A percentile compares a stretch with the other conserved stretches of the same genome.
phyloP scores from a whole-genome alignment of 2,797 vertebrate genomes.

The Tragopan temminckii region DNA sequence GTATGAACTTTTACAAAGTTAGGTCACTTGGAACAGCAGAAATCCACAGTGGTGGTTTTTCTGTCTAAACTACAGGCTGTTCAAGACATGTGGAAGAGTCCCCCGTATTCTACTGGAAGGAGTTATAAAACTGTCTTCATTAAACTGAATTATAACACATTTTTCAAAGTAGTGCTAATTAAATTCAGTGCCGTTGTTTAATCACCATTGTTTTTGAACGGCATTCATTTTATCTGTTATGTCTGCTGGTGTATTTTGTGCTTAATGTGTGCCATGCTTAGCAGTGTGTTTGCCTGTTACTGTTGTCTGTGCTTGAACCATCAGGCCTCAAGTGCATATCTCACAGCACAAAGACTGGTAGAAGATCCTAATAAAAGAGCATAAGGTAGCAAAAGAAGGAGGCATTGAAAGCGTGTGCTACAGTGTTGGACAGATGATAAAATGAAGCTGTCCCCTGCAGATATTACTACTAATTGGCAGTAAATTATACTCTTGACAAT shows the following conservation, averaged over 20 bases:
- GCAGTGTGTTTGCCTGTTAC: not conserved
- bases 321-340: not conserved
- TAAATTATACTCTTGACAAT: not conserved
- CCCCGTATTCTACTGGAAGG: not conserved
- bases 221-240: slow-evolving; percentile 13
- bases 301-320: not conserved
- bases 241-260: not conserved
- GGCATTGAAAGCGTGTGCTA: accelerated
- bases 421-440: not conserved
- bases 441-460: not conserved
- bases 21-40: not conserved
- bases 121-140: not conserved
- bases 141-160: not conserved
- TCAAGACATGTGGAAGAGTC: not conserved
- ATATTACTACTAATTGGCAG: not conserved
- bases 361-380: not conserved
- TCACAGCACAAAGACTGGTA: not conserved
- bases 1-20: not conserved
- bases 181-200: not conserved
- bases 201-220: not conserved
- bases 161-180: not conserved
- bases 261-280: not conserved
- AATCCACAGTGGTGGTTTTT: not conserved
- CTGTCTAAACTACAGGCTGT: not conserved
- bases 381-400: not conserved